A percentile compares a stretch with the other conserved stretches of the same genome.
Evolutionary conservation across 2,797 vertebrate species (phyloP).

Genomic region (Microchirus variegatus): DNA sequence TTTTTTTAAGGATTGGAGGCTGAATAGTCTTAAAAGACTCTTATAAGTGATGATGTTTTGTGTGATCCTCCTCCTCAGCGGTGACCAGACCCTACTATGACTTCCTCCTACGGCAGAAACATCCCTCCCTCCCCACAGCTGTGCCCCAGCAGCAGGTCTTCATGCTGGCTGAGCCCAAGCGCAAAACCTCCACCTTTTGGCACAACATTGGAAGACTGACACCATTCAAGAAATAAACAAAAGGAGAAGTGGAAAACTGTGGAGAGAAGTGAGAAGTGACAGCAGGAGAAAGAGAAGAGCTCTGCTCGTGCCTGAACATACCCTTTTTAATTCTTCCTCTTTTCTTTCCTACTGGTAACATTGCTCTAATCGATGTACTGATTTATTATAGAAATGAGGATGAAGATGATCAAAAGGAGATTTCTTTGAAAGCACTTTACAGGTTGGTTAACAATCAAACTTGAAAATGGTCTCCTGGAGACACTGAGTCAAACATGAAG

Average conservation of each 20-base stretch:
- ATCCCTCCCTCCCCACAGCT: conserved; percentile 85
- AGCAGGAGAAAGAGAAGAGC: conserved; percentile 43
- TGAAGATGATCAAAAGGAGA: conserved; percentile 42
- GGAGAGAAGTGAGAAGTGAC: conserved; percentile 22
- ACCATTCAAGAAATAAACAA: conserved; percentile 90
- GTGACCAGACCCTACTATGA: conserved; percentile 91
- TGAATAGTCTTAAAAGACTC: not conserved
- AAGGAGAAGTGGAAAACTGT: not conserved
- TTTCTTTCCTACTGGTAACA: conserved; percentile 48
- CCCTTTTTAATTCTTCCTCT: conserved; percentile 54
- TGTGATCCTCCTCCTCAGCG: conserved; percentile 66
- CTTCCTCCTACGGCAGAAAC: conserved; percentile 92
- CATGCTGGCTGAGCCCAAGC: conserved; percentile 94
- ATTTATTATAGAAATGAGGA: conserved; percentile 54
- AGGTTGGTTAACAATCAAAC: conserved; percentile 78
- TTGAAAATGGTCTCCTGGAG: conserved; percentile 58
- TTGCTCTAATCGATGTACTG: conserved; percentile 51
- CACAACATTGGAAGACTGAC: conserved; percentile 96
- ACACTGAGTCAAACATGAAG: conserved; percentile 44
- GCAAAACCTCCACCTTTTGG: conserved; percentile 96
- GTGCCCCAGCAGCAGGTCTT: conserved; percentile 93
- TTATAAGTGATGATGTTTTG: not conserved
- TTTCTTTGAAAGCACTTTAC: conserved; percentile 87
- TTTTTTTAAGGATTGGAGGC: not conserved
- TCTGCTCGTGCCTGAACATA: conserved; percentile 73